These are phyloP conservation scores for Otolemur garnettii DNA, from an alignment of 2,113 vertebrate genomes.

Conservation along the genomic window DNA sequence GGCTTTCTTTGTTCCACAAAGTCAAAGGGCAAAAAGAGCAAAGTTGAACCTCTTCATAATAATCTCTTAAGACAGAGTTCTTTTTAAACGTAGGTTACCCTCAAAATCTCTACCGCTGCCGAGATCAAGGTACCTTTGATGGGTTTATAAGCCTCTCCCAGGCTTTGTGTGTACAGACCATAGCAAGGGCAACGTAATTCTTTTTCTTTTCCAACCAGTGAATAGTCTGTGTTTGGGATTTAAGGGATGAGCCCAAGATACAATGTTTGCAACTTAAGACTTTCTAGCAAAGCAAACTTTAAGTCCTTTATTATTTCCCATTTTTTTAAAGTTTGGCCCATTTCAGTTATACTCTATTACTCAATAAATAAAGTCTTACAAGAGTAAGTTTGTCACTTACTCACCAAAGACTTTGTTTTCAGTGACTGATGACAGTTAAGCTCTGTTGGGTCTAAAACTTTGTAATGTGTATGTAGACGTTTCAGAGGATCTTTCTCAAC, in stretches of 20 bases:
- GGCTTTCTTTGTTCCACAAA: conserved; percentile 30
- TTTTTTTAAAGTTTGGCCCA: conserved; percentile 70
- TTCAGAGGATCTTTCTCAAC: conserved; percentile 17
- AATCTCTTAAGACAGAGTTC: conserved; percentile 34
- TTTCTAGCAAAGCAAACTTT: conserved; percentile 79
- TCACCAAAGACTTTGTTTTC: conserved; percentile 32
- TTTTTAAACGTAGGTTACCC: conserved; percentile 21
- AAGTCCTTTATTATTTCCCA: conserved; percentile 73
- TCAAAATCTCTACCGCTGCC: background rate
- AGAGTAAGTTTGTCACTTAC: background rate
- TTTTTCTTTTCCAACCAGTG: background rate
- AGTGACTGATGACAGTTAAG: background rate
- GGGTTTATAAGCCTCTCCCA: conserved; percentile 40
- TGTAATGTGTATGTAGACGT: background rate
- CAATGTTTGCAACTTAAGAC: conserved; percentile 71
- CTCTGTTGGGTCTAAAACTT: conserved; percentile 20
- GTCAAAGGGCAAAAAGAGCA: conserved; percentile 41
- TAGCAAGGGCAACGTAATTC: conserved; percentile 73
- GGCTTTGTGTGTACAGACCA: conserved; percentile 77
- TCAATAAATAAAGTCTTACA: conserved; percentile 47
- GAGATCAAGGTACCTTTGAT: conserved; percentile 2
- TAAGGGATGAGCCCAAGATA: conserved; percentile 65
- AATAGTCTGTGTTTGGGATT: conserved; percentile 48
- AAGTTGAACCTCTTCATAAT: background rate
- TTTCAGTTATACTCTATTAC: background rate